A percentile compares a stretch with the other conserved stretches of the same genome.
phyloP scores from a whole-genome alignment of 2,888 invertebrate genomes.

The Conomelus anceps region DNA sequence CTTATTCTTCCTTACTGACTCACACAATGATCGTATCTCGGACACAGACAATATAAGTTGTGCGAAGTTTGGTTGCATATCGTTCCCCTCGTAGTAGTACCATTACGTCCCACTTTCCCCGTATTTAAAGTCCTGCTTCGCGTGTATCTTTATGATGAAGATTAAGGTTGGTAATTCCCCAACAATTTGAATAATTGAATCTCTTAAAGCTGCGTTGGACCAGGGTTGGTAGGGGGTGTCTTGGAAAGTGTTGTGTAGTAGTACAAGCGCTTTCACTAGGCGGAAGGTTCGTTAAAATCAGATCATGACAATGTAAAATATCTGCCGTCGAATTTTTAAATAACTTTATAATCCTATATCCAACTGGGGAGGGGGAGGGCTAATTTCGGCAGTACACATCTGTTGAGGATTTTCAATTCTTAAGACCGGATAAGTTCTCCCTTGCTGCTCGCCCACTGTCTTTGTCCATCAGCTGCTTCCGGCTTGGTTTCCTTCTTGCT shows the following conservation, averaged over 20 bases:
- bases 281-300: conserved; percentile 5
- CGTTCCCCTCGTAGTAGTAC: too few relatives aligned
- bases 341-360: conserved; percentile 11
- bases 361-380: neutral
- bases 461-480: neutral
- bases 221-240: neutral
- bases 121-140: conserved; percentile 1
- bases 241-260: neutral
- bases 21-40: neutral
- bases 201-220: neutral
- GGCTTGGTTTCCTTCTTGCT: neutral
- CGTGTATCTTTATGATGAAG: conserved; percentile 1
- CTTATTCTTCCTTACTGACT: too few relatives aligned
- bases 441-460: neutral
- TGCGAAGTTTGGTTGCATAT: neutral
- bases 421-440: conserved; percentile 1
- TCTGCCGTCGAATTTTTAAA: conserved; percentile 6
- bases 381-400: conserved; percentile 11
- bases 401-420: conserved; percentile 12
- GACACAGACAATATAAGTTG: neutral
- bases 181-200: conserved; percentile 13
- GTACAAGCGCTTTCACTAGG: neutral
- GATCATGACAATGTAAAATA: conserved; percentile 8
- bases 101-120: neutral
- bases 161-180: conserved; percentile 1